Base-by-base conservation (phyloP, 2,888 invertebrate species). In the Oxystoma pomonae region DNA sequence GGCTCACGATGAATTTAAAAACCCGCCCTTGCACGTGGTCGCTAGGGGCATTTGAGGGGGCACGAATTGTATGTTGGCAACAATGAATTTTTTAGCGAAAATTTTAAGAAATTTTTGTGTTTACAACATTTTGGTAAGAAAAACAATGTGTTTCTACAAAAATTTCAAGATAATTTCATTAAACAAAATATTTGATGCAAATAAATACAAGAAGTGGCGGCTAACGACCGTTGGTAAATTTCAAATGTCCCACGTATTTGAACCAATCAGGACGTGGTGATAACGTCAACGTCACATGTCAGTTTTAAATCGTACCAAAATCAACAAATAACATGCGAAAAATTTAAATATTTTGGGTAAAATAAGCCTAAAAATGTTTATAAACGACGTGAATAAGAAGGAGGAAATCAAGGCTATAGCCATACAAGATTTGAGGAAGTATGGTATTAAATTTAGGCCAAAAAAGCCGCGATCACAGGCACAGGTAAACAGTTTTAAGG, bases 391-490 rank as follows among this genome's bases (percentile, higher is more conserved):
- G 63, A 72, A 80, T 64, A 82, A 83, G 69, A 83, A 82, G 69
- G 85, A 85, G 66, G 83, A 84, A 73, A 79, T 86, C 18, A 80
- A 81, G 61, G 78, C 80, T 63, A 77, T 87, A 68, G 85, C 90
- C 61, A 81, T 87, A 17, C 84, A 84, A 66, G 87, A 90, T 78
- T 80, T 91, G 57, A 86, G 87, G 72, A 85, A 84, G 74, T 84
- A 87, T 59, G 90, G 90, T 52, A 83, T 91, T 69, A 91, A 91
- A 77, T 88, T 87, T 76, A 83, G 89, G 59, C 79, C 86, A 57
- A 90, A 90, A 75, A 90, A 89, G 75, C 81, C 81, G 61, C 86
- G 86, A 77, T 75, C 82, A 69, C 83, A 85, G 82, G 58, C 77
- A 78, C 77, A 79, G 78, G 80, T 80, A 73, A 74, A n/a, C n/a